These are phyloP conservation scores for Hippopotamus amphibius DNA, from an alignment of 2,113 vertebrate species.

Conservation along the genomic window DNA sequence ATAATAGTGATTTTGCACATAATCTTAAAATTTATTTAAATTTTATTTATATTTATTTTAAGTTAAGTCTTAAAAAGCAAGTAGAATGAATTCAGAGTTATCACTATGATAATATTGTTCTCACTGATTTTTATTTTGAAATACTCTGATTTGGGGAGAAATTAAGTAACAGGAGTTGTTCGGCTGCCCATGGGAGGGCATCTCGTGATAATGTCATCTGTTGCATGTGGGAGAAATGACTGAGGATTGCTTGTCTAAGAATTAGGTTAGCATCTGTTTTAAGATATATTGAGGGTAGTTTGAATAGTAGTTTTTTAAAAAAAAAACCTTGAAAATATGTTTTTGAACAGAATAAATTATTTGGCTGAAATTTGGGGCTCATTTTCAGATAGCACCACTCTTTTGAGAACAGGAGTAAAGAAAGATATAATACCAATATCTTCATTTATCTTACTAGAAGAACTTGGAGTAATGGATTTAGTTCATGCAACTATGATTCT, in stretches of 20 bases:
- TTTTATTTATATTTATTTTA: background rate
- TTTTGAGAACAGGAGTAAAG: background rate
- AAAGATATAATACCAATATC: background rate
- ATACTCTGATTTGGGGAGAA: background rate
- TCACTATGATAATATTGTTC: background rate
- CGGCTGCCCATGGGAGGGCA: background rate
- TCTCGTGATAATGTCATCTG: background rate
- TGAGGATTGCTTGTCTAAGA: background rate
- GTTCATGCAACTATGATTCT: background rate
- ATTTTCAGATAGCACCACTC: background rate
- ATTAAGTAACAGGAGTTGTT: background rate
- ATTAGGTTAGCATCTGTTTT: background rate
- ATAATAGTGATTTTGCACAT: constrained; percentile 13
- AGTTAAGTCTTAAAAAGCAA: constrained; percentile 11
- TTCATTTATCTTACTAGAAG: constrained; percentile 42
- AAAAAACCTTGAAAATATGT: background rate
- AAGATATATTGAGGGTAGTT: constrained; percentile 6
- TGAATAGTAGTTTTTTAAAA: background rate
- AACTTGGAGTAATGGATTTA: background rate
- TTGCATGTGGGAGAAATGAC: background rate
- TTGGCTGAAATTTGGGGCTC: background rate
- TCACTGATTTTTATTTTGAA: background rate
- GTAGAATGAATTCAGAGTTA: constrained; percentile 3
- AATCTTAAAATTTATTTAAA: background rate
- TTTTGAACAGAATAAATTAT: constrained; percentile 42